A percentile compares a stretch with the other conserved stretches of the same genome.
phyloP scores from a whole-genome alignment of 2,113 vertebrate genomes.

The Monarcha castaneiventris region DNA sequence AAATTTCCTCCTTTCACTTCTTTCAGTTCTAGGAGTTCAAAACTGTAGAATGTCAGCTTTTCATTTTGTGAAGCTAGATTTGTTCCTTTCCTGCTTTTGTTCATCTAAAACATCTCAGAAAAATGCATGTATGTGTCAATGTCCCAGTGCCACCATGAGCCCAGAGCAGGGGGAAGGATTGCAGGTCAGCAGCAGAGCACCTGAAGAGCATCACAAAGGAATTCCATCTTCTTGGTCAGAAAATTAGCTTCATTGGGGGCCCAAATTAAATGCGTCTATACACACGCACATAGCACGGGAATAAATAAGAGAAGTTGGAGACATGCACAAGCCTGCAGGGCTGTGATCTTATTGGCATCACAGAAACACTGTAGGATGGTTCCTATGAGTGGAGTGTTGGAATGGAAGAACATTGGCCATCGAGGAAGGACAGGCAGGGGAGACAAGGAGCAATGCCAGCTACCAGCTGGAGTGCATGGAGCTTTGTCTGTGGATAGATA shows the following conservation, averaged over 20 bases:
- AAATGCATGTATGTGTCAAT: not conserved
- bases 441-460: not conserved
- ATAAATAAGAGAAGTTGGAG: not conserved
- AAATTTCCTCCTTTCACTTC: not conserved
- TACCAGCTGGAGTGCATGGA: not conserved
- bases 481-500: not conserved
- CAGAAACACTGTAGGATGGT: not conserved
- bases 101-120: not conserved
- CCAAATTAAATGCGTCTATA: fast-evolving
- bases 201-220: not conserved
- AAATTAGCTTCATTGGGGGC: not conserved
- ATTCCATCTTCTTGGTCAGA: not conserved
- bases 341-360: not conserved
- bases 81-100: not conserved
- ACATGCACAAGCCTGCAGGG: not conserved
- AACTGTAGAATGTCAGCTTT: not conserved
- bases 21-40: not conserved
- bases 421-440: not conserved
- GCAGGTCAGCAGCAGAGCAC: not conserved
- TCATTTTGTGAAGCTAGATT: not conserved
- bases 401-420: not conserved
- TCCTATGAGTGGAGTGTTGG: not conserved
- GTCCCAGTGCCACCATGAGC: not conserved
- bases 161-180: not conserved
- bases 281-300: fast-evolving